Percentiles rank a stretch among this genome's conserved stretches.
phyloP scores from a whole-genome alignment of 2,113 vertebrate species.

The Girardinichthys multiradiatus region DNA sequence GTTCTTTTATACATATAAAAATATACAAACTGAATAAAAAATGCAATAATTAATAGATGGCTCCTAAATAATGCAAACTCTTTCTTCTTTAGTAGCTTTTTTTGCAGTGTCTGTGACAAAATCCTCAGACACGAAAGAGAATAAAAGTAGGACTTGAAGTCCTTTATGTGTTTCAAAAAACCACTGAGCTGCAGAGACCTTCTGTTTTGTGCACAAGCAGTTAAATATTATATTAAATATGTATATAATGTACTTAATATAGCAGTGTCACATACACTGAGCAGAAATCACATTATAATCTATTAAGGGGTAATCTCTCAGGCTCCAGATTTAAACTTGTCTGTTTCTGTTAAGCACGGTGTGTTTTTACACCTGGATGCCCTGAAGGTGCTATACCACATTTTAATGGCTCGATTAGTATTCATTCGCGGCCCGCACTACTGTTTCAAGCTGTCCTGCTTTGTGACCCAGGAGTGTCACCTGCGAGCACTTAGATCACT shows the following conservation, averaged over 20 bases:
- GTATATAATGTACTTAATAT: background rate
- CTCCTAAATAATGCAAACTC: no score
- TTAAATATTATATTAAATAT: background rate
- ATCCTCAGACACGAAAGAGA: no score
- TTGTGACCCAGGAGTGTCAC: slow-evolving; percentile 47
- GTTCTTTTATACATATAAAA: no score
- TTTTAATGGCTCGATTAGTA: slow-evolving; percentile 51
- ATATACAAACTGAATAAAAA: no score
- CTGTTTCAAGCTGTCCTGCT: slow-evolving; percentile 43
- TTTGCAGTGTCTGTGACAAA: no score
- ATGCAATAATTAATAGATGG: no score
- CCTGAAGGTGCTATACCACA: slow-evolving; percentile 25
- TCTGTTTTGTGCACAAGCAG: slow-evolving; percentile 14
- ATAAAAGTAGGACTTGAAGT: no score
- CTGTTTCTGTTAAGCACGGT: slow-evolving; percentile 17
- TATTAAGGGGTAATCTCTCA: slow-evolving; percentile 20
- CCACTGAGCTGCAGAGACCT: background rate
- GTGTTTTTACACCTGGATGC: slow-evolving; percentile 14
- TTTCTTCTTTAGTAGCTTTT: no score
- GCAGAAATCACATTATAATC: slow-evolving; percentile 1
- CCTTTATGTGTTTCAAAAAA: slow-evolving; percentile 15
- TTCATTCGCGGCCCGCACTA: slow-evolving; percentile 51
- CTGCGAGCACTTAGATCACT: slow-evolving; percentile 30
- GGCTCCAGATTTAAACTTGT: slow-evolving; percentile 4
- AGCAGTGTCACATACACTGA: background rate